phyloP scores from a whole-genome alignment of 2,113 vertebrate species.

The Anoura caudifer region DNA sequence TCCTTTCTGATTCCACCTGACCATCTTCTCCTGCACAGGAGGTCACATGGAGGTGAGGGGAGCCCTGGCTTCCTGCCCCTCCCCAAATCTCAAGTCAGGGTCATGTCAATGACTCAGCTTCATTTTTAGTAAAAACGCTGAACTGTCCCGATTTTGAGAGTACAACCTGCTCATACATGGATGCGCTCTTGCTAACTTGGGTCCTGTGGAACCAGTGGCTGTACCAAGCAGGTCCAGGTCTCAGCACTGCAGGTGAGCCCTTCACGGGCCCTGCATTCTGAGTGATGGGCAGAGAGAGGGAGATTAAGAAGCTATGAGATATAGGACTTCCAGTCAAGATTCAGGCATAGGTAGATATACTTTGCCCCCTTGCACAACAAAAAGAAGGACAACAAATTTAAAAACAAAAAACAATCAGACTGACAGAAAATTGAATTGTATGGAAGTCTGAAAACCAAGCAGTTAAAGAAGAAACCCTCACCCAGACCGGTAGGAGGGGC shows the following conservation, averaged over 20 bases:
- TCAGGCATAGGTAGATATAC: too few relatives aligned
- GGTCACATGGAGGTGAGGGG: conserved; percentile 45
- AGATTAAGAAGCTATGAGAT: not conserved
- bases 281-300: not conserved
- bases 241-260: not conserved
- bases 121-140: conserved; percentile 68
- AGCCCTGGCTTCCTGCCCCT: conserved; percentile 58
- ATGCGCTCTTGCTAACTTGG: not conserved
- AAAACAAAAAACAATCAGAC: too few relatives aligned
- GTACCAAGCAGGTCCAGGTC: not conserved
- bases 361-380: too few relatives aligned
- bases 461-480: too few relatives aligned
- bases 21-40: conserved; percentile 5
- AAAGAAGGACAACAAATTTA: too few relatives aligned
- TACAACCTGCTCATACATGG: not conserved
- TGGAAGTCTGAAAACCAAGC: too few relatives aligned
- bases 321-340: too few relatives aligned
- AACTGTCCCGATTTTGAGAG: conserved; percentile 56
- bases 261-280: fast-evolving
- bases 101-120: conserved; percentile 61
- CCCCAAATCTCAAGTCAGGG: conserved; percentile 61
- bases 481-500: too few relatives aligned
- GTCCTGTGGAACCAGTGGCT: not conserved
- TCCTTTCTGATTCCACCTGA: conserved; percentile 1
- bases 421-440: too few relatives aligned